Evolutionary conservation across 2,888 invertebrate genomes (phyloP).

Genomic region (Drosophila recens): DNA sequence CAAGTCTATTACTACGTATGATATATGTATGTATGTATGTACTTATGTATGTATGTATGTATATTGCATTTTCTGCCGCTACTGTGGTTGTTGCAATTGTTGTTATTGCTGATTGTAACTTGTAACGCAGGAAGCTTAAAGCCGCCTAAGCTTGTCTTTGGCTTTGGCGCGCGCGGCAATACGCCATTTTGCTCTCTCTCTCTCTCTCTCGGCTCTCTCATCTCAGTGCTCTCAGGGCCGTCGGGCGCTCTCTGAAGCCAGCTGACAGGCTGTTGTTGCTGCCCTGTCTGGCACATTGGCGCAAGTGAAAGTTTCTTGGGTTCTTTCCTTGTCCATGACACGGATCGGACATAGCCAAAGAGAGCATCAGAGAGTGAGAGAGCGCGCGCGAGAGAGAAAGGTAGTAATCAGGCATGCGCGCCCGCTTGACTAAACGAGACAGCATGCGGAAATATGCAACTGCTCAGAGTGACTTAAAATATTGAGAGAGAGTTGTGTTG

Average conservation of each 20-base stretch:
- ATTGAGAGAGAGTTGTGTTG: neutral
- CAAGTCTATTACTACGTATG: constrained; percentile 39
- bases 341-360: constrained; percentile 43
- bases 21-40: too few species aligned
- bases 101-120: constrained; percentile 54
- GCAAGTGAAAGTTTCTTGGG: constrained; percentile 76
- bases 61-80: constrained; percentile 33
- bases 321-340: constrained; percentile 73
- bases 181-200: constrained; percentile 17
- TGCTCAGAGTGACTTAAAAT: constrained; percentile 25
- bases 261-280: constrained; percentile 41
- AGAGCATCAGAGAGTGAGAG: constrained; percentile 12
- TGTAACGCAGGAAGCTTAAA: constrained; percentile 73
- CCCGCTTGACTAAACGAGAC: constrained; percentile 35
- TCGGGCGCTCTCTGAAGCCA: constrained; percentile 33
- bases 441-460: constrained; percentile 71
- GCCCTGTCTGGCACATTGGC: constrained; percentile 24
- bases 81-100: constrained; percentile 19
- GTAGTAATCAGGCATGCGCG: constrained; percentile 31
- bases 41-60: neutral
- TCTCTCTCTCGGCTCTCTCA: constrained; percentile 12
- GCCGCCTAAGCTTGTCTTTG: constrained; percentile 52
- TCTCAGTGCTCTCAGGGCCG: constrained; percentile 15
- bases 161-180: constrained; percentile 8
- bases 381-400: constrained; percentile 18